phyloP scores from a whole-genome alignment of 2,113 vertebrate genomes.

The Catharus bicknelli region DNA sequence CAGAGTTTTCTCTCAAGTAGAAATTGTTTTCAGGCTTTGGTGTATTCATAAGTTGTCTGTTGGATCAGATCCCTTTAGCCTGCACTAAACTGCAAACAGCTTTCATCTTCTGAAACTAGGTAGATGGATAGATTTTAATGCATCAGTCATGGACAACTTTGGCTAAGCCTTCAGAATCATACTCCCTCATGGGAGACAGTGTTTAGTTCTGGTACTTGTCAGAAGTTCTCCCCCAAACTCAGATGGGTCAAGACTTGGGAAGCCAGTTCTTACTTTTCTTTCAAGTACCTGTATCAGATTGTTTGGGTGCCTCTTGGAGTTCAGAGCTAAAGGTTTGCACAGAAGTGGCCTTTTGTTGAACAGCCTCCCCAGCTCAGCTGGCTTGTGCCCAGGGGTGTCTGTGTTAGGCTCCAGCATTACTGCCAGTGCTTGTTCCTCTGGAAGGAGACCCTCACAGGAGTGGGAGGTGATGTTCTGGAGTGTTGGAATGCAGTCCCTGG shows the following conservation, averaged over 20 bases:
- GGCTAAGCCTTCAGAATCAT: background rate
- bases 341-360: background rate
- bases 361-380: background rate
- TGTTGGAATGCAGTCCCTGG: background rate
- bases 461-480: background rate
- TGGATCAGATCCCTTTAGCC: background rate
- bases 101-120: background rate
- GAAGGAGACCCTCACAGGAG: background rate
- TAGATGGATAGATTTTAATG: background rate
- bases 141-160: background rate
- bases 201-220: background rate
- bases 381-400: background rate
- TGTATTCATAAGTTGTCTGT: background rate
- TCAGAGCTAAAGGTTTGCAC: background rate
- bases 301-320: background rate
- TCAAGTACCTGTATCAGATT: background rate
- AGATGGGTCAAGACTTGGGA: background rate
- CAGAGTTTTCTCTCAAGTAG: background rate
- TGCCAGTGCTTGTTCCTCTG: background rate
- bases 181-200: background rate
- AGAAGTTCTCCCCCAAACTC: background rate
- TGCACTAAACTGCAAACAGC: background rate
- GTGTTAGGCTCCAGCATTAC: background rate
- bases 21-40: background rate
- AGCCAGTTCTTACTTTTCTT: background rate